Base-by-base conservation (phyloP, 2,113 vertebrate species). In the Phalacrocorax pelagicus region DNA sequence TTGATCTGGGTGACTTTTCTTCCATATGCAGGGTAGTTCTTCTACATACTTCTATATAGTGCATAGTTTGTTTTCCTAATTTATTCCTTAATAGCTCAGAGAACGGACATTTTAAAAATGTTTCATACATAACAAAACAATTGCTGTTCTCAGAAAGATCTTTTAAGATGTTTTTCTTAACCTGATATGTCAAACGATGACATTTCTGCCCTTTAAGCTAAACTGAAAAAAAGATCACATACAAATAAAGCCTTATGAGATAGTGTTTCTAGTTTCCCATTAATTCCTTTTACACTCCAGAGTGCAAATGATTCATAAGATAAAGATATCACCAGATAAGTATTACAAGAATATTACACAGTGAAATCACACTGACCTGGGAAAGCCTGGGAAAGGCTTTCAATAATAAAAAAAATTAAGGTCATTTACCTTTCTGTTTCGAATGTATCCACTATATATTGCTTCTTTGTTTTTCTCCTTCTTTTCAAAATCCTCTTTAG, bases 401-500 rank as follows among this genome's bases (percentile, higher is more conserved):
- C 36, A 81, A 7, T 14, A 71, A 12, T 7, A 5, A 9, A 2
- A 42, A 70, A 9, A 12, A 46, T 27, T 36, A 44, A 30, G 20
- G 21, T 15, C 36, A 82, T 8, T 91, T 98, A 99, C 99, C 99
- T 99, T 99, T 91, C 99, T 98, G 96, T 99, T 99, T 88, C 52
- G 97, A 94, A 99, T 99, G 90, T 92, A 98, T 16, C 98, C 98
- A 2, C 96, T 98, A 88, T 99, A 99, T 96, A 99, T 98, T 20
- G 98, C 97, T 79, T 99, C 98, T 90, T 98, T 99, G 77, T 99
- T 99, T 94, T 96, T 98, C 92, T 99, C 99, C 92, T 99, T 99
- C 90, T 97, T 98, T 97, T 99, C 98, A 98, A 99, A 99, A 78
- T 99, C 99, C 54, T 99, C 98, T 97, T 99, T 99, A 71, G 99